Evolutionary conservation across 2,888 invertebrate species (phyloP).

Genomic region (Chironomus riparius): DNA sequence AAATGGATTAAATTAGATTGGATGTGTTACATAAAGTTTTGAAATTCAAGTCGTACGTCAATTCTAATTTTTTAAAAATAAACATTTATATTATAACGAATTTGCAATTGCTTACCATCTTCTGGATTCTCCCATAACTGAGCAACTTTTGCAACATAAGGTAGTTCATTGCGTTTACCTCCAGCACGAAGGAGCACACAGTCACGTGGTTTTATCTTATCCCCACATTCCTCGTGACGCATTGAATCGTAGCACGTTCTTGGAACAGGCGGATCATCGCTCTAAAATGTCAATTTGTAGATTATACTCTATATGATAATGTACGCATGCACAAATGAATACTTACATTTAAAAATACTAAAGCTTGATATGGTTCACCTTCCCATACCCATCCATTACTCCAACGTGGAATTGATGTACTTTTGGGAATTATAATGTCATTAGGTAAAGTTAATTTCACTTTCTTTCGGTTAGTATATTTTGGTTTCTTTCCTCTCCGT

Average conservation of each 20-base stretch:
- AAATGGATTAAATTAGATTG: not conserved
- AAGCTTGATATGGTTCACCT: constrained; percentile 70
- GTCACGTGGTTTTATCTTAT: constrained; percentile 76
- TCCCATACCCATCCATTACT: constrained; percentile 91
- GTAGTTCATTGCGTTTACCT: constrained; percentile 71
- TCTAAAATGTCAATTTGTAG: constrained; percentile 44
- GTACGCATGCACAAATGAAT: not conserved
- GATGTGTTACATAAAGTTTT: not conserved
- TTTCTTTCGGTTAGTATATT: constrained; percentile 39
- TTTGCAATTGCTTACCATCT: constrained; percentile 55
- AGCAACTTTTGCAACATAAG: constrained; percentile 90
- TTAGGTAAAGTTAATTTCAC: constrained; percentile 32
- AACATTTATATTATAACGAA: not conserved
- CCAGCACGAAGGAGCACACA: constrained; percentile 87
- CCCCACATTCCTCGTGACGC: constrained; percentile 72
- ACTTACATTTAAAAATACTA: constrained; percentile 82
- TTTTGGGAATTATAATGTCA: constrained; percentile 44
- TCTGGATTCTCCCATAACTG: constrained; percentile 92
- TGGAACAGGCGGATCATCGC: constrained; percentile 62
- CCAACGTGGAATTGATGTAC: constrained; percentile 57
- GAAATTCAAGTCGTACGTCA: too few relatives aligned
- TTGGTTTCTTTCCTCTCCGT: constrained; percentile 40
- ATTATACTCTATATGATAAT: not conserved
- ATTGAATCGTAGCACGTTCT: constrained; percentile 85
- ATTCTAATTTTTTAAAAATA: too few relatives aligned